Evolutionary conservation across 64 coral and sea anemone genomes (phyloP).

Genomic region (Montipora efflorescens): DNA sequence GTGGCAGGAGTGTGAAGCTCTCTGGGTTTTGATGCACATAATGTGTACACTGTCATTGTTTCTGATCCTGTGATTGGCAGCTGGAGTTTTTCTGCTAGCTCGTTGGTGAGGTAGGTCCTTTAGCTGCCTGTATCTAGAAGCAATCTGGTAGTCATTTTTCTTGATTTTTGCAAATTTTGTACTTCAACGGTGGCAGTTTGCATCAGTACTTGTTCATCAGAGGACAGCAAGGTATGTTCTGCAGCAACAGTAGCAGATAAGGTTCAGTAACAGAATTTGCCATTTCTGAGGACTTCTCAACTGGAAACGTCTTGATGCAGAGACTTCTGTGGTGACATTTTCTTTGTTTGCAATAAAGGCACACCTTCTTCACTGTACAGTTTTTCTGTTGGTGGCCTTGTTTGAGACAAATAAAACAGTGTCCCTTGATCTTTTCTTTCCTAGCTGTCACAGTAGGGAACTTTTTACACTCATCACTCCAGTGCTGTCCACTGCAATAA

Average conservation of each 20-base stretch:
- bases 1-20: background rate
- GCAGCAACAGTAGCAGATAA: background rate
- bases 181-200: slow-evolving; percentile 7
- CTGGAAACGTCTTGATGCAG: slow-evolving; percentile 1
- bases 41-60: slow-evolving; percentile 18
- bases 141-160: background rate
- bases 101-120: slow-evolving; percentile 15
- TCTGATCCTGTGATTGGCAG: slow-evolving; percentile 10
- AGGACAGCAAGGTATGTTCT: background rate
- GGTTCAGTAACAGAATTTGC: background rate
- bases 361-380: background rate
- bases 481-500: background rate
- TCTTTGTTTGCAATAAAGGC: slow-evolving; percentile 7
- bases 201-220: slow-evolving; percentile 8
- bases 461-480: background rate
- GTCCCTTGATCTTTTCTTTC: slow-evolving; percentile 32
- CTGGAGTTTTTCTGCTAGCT: slow-evolving; percentile 20
- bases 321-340: slow-evolving; percentile 36
- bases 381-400: background rate
- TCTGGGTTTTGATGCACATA: background rate
- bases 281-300: background rate
- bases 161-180: background rate
- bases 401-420: slow-evolving; percentile 3
- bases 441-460: background rate
- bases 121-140: slow-evolving; percentile 31